These are phyloP conservation scores for Ciona savignyi DNA, from an alignment of 23 tunicate genomes.

Conservation along the genomic window DNA sequence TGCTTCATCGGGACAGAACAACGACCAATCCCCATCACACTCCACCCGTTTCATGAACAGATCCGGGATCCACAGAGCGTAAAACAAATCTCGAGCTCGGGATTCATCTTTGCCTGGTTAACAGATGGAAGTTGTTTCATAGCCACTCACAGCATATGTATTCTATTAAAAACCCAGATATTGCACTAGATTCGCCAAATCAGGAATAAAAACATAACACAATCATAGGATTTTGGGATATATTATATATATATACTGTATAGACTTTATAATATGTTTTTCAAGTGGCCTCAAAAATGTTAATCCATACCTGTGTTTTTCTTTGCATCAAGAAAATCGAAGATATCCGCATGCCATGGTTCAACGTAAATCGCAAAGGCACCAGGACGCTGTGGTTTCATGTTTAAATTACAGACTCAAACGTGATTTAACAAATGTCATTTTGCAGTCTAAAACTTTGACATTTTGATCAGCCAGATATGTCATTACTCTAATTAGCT, in stretches of 20 bases:
- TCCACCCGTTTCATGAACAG: constrained; percentile 98
- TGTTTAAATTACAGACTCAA: too few relatives aligned
- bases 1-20: constrained; percentile 99
- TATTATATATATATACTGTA: too few relatives aligned
- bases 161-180: too few relatives aligned
- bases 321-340: constrained; percentile 97
- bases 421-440: too few relatives aligned
- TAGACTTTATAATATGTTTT: too few relatives aligned
- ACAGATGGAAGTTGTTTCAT: neutral
- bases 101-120: constrained; percentile 82
- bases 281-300: neutral
- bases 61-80: constrained; percentile 98
- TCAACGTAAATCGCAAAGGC: constrained; percentile 97
- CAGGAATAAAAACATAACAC: too few relatives aligned
- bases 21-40: constrained; percentile 71
- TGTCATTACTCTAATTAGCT: too few relatives aligned
- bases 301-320: constrained; percentile 56
- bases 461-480: too few relatives aligned
- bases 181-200: too few relatives aligned
- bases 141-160: too few relatives aligned
- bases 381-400: constrained; percentile 98
- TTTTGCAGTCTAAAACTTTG: too few relatives aligned
- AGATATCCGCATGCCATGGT: constrained; percentile 99
- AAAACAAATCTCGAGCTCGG: constrained; percentile 93
- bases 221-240: too few relatives aligned